Evolutionary conservation across 1,140 invertebrate species (phyloP).

Genomic region (Heliconius eleuchia): DNA sequence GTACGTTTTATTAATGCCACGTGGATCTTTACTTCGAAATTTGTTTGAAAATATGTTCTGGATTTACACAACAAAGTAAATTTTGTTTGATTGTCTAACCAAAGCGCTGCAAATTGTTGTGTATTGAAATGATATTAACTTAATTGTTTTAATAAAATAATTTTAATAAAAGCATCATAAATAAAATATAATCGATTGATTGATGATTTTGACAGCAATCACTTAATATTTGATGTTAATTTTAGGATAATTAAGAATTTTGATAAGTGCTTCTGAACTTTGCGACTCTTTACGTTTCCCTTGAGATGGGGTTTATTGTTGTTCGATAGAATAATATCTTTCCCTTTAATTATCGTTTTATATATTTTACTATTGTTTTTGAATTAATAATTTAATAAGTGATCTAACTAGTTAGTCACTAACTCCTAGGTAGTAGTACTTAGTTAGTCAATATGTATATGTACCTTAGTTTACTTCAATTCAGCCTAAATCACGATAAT

Average conservation of each 20-base stretch:
- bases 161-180: neutral
- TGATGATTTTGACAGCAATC: constrained; percentile 6
- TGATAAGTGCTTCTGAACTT: neutral
- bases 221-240: neutral
- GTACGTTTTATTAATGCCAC: constrained; percentile 4
- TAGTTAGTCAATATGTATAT: too few species aligned
- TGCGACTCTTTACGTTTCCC: neutral
- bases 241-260: constrained; percentile 2
- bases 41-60: neutral
- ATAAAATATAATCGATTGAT: neutral
- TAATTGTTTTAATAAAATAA: neutral
- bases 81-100: neutral
- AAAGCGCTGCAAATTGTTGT: neutral
- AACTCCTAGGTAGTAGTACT: too few species aligned
- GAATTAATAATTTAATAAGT: too few species aligned
- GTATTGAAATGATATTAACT: neutral
- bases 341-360: neutral
- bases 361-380: too few species aligned
- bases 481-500: too few species aligned
- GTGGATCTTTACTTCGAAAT: neutral
- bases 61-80: too few species aligned
- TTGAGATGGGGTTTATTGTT: neutral
- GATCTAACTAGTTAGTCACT: too few species aligned
- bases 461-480: too few species aligned
- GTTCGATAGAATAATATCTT: neutral